These are phyloP conservation scores for Sinella curviseta DNA, from an alignment of 1,140 invertebrate genomes.

Conservation along the genomic window DNA sequence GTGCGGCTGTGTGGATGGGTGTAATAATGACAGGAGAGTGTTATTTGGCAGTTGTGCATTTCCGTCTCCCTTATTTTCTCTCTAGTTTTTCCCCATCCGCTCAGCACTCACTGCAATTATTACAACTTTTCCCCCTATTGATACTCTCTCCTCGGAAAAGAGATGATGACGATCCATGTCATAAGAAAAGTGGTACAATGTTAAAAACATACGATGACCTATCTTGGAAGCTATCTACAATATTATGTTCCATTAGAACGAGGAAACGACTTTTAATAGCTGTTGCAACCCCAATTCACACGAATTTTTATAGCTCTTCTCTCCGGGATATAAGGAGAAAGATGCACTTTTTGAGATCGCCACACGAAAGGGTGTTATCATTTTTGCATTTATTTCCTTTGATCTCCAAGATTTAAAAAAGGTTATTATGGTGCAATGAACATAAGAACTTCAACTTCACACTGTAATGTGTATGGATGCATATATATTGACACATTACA, in stretches of 20 bases:
- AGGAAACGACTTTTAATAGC: conserved; percentile 1
- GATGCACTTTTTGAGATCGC: background rate
- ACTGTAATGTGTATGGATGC: too few relatives aligned
- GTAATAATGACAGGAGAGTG: background rate
- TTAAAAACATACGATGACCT: background rate
- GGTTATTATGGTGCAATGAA: too few relatives aligned
- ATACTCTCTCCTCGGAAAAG: too few relatives aligned
- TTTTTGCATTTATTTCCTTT: conserved; percentile 6
- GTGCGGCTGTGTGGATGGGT: background rate
- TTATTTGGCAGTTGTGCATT: background rate
- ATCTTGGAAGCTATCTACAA: too few relatives aligned
- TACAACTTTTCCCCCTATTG: too few relatives aligned
- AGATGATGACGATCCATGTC: too few relatives aligned
- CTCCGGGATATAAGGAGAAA: too few relatives aligned
- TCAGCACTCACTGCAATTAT: too few relatives aligned
- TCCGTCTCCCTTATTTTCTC: background rate
- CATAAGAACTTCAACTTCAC: too few relatives aligned
- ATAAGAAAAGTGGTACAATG: background rate
- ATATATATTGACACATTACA: background rate
- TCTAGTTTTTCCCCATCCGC: too few relatives aligned
- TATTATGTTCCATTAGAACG: background rate
- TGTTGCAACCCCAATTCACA: background rate
- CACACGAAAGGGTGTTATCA: background rate
- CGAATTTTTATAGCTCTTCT: conserved; percentile 8
- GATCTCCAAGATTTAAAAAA: too few relatives aligned